phyloP scores from a whole-genome alignment of 2,888 invertebrate species.

The Aleiodes testaceus region DNA sequence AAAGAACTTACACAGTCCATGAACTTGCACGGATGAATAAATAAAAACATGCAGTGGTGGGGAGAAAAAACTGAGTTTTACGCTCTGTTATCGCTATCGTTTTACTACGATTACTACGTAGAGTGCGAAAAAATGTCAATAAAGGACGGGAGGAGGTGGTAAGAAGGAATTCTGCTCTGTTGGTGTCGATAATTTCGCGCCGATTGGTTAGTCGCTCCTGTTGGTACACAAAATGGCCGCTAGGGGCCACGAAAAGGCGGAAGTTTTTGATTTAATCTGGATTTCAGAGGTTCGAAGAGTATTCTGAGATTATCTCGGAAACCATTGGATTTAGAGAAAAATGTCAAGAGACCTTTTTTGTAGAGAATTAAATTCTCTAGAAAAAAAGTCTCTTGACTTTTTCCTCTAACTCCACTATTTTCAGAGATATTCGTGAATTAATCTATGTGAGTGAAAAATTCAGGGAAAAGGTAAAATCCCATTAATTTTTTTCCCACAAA shows the following conservation, averaged over 20 bases:
- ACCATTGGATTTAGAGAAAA: no score
- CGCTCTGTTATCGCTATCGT: not conserved
- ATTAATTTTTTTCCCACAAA: no score
- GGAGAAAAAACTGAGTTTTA: not conserved
- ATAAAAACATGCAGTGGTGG: not conserved
- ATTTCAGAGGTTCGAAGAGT: no score
- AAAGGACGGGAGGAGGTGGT: not conserved
- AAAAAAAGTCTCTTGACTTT: no score
- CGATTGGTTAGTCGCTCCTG: not conserved
- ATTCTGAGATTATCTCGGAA: no score
- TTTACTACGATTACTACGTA: not conserved
- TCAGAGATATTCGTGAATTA: no score
- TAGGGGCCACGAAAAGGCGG: not conserved
- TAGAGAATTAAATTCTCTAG: no score
- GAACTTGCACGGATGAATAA: conserved; percentile 36
- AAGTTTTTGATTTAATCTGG: no score
- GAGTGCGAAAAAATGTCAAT: not conserved
- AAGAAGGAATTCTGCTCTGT: not conserved
- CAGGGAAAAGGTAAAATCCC: no score
- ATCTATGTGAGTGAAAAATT: no score
- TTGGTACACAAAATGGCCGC: not conserved
- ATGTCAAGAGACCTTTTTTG: no score
- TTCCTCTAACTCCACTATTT: no score
- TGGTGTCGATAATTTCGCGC: not conserved
- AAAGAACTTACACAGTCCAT: conserved; percentile 18